phyloP scores from a whole-genome alignment of 64 coral and sea anemone species.

The Actinia tenebrosa region DNA sequence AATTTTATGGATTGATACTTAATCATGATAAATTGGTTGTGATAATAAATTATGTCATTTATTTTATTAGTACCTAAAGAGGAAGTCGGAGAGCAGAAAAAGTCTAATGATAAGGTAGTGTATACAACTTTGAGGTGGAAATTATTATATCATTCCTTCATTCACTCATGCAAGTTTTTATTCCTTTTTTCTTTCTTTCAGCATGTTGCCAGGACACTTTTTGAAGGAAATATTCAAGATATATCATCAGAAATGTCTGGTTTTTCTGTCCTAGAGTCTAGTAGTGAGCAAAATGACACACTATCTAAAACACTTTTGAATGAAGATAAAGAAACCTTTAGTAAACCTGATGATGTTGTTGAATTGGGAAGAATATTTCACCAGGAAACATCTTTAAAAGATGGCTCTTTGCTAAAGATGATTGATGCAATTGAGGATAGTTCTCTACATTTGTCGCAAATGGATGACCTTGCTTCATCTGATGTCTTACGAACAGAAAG shows the following conservation, averaged over 20 bases:
- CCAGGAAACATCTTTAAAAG: not conserved
- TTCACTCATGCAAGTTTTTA: not conserved
- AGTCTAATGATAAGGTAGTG: not conserved
- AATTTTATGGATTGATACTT: too few relatives aligned
- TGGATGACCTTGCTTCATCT: not conserved
- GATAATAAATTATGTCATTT: not conserved
- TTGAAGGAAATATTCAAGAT: conserved; percentile 9
- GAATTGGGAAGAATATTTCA: not conserved
- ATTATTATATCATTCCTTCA: not conserved
- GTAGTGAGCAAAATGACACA: not conserved
- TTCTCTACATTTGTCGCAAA: not conserved
- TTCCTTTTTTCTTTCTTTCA: not conserved
- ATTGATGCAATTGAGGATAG: not conserved
- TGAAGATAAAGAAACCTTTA: not conserved
- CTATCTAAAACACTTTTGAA: not conserved
- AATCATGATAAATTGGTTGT: not conserved
- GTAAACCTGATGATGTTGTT: not conserved
- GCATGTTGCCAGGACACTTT: conserved; percentile 11
- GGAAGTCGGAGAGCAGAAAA: not conserved
- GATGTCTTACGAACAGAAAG: not conserved
- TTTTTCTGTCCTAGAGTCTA: not conserved
- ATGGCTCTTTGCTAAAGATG: not conserved
- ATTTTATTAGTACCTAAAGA: not conserved
- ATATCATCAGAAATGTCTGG: conserved; percentile 8
- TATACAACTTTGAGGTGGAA: not conserved